Evolutionary conservation across 2,113 vertebrate species (phyloP).

Genomic region (Odocoileus virginianus): DNA sequence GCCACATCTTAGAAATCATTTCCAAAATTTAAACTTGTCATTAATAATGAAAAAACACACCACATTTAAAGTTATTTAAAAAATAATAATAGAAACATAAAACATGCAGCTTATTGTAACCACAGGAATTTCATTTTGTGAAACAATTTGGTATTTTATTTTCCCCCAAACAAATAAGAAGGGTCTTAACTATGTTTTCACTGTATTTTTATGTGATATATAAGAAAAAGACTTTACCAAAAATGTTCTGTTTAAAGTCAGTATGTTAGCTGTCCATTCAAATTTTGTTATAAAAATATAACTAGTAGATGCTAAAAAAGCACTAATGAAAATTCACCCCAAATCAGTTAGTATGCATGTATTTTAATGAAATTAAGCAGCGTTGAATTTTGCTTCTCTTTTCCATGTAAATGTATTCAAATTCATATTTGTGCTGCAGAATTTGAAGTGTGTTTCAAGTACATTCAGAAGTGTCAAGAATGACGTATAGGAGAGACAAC

Average conservation of each 20-base stretch:
- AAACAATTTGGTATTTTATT: background rate
- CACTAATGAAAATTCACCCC: background rate
- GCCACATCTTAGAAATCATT: background rate
- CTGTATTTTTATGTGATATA: background rate
- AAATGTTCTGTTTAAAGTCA: background rate
- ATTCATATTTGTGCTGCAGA: background rate
- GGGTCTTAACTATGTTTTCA: background rate
- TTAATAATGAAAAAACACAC: background rate
- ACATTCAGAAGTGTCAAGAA: background rate
- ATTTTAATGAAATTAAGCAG: background rate
- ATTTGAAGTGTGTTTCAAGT: conserved; percentile 11
- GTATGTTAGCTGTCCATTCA: background rate
- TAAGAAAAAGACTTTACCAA: background rate
- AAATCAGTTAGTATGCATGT: background rate
- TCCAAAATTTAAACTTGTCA: background rate
- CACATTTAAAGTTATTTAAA: background rate
- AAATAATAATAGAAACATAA: background rate
- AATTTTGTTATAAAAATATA: background rate
- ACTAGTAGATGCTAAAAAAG: background rate
- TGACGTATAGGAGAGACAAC: background rate
- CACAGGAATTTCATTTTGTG: background rate
- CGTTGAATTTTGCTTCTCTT: background rate
- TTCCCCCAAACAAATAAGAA: background rate
- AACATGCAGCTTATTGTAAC: background rate
- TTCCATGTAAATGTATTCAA: conserved; percentile 15